Evolutionary conservation across 53 echinoderm and acorn worm genomes (phyloP).

Genomic region (Crossaster papposus): DNA sequence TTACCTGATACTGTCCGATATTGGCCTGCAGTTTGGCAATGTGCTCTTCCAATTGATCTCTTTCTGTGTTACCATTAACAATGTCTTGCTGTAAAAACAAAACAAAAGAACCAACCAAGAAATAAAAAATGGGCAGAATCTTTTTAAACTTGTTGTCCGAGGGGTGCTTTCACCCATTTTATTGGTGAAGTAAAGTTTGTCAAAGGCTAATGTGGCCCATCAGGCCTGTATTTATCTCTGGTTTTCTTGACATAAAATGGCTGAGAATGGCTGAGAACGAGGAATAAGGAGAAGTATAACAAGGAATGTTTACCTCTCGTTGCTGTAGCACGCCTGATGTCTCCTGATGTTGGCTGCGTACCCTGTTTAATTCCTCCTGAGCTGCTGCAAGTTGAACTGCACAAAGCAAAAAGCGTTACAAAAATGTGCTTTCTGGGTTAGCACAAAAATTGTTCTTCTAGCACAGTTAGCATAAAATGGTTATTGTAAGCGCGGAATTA

Average conservation of each 20-base stretch:
- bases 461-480: no score
- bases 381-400: slow-evolving; percentile 61
- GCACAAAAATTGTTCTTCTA: no score
- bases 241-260: no score
- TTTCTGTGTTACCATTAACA: slow-evolving; percentile 39
- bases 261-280: no score
- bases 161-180: no score
- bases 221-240: no score
- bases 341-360: slow-evolving; percentile 60
- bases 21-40: slow-evolving; percentile 50
- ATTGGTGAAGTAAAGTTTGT: no score
- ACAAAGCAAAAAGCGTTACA: neutral
- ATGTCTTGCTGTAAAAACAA: slow-evolving; percentile 62
- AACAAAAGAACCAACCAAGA: neutral
- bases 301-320: slow-evolving; percentile 43
- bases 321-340: slow-evolving; percentile 32
- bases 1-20: slow-evolving; percentile 70
- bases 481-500: no score
- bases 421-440: neutral
- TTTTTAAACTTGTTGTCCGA: neutral
- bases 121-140: neutral
- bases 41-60: slow-evolving; percentile 47
- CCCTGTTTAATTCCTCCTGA: slow-evolving; percentile 29
- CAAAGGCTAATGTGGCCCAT: no score
- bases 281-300: neutral